Conservation (phyloP, 1,140 invertebrate genomes). For the Trichomalopsis sarcophagae region DNA sequence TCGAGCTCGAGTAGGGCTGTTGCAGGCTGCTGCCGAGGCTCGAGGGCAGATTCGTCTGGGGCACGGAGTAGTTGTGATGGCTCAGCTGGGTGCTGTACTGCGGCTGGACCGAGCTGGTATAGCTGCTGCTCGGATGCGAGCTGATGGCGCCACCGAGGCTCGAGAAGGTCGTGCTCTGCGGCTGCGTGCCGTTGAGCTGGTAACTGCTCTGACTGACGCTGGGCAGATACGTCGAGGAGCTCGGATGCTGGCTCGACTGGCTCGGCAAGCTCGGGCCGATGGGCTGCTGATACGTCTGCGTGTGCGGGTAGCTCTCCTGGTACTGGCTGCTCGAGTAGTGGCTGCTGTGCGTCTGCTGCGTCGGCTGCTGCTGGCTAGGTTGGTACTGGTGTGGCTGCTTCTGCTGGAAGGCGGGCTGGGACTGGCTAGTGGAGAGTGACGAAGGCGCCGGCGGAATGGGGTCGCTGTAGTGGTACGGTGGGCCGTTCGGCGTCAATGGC, state of each 20-base stretch:
- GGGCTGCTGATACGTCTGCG: conserved; percentile 72
- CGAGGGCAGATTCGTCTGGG: conserved; percentile 65
- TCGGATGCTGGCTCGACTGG: conserved; percentile 61
- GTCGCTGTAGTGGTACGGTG: conserved; percentile 72
- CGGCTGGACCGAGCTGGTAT: conserved; percentile 62
- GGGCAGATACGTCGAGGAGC: conserved; percentile 68
- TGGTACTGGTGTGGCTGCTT: conserved; percentile 67
- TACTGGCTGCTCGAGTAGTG: conserved; percentile 71
- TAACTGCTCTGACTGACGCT: conserved; percentile 68
- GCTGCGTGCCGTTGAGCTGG: conserved; percentile 71
- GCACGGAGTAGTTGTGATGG: conserved; percentile 69
- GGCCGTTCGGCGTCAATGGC: conserved; percentile 71
- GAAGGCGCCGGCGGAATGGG: conserved; percentile 70
- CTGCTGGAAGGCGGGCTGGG: conserved; percentile 72
- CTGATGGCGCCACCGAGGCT: conserved; percentile 65
- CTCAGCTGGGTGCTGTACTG: conserved; percentile 64
- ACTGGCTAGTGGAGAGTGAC: conserved; percentile 77
- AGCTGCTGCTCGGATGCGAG: conserved; percentile 67
- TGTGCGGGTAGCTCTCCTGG: conserved; percentile 73
- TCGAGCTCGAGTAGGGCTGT: conserved; percentile 67
- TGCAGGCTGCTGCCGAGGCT: conserved; percentile 52
- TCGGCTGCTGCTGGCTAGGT: not conserved
- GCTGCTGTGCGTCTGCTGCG: conserved; percentile 67
- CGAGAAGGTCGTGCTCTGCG: conserved; percentile 70
- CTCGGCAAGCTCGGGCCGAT: not conserved